phyloP scores from a whole-genome alignment of 2,113 vertebrate species.

The Phrynosoma platyrhinos region DNA sequence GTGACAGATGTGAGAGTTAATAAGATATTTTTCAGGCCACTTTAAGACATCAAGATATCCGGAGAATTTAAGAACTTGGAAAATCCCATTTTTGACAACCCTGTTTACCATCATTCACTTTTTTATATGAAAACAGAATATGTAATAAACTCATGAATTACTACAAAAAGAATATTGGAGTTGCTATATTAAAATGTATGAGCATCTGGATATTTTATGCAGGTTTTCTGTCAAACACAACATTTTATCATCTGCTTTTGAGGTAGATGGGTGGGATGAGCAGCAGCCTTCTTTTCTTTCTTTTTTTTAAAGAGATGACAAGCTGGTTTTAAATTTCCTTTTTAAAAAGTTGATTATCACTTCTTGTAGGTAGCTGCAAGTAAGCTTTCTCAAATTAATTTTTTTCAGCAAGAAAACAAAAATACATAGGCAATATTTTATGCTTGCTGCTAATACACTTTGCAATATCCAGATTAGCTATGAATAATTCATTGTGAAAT shows the following conservation, averaged over 20 bases:
- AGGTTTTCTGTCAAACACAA: slow-evolving; percentile 19
- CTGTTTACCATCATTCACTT: slow-evolving; percentile 11
- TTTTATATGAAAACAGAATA: slow-evolving; percentile 25
- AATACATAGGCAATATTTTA: neutral
- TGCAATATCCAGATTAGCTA: neutral
- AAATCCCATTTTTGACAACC: slow-evolving; percentile 18
- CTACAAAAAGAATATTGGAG: slow-evolving; percentile 32
- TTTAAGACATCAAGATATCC: neutral
- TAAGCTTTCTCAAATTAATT: neutral
- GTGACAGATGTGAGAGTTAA: neutral
- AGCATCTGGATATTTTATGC: slow-evolving; percentile 27
- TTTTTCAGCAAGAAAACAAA: neutral
- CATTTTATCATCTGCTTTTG: slow-evolving; percentile 32
- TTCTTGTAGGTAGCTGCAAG: neutral
- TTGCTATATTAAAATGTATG: slow-evolving; percentile 33
- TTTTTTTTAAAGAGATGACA: neutral
- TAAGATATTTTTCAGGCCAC: neutral
- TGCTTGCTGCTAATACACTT: neutral
- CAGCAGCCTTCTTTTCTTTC: neutral
- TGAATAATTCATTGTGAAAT: slow-evolving; percentile 9
- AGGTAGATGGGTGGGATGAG: neutral
- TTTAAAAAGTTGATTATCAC: slow-evolving; percentile 13
- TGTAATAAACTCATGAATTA: slow-evolving; percentile 32
- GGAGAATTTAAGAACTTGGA: neutral
- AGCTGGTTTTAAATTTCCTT: slow-evolving; percentile 2